A percentile compares a stretch with the other conserved stretches of the same genome.
phyloP scores from a whole-genome alignment of 1,140 invertebrate species.

The Zaprionus ghesquierei region DNA sequence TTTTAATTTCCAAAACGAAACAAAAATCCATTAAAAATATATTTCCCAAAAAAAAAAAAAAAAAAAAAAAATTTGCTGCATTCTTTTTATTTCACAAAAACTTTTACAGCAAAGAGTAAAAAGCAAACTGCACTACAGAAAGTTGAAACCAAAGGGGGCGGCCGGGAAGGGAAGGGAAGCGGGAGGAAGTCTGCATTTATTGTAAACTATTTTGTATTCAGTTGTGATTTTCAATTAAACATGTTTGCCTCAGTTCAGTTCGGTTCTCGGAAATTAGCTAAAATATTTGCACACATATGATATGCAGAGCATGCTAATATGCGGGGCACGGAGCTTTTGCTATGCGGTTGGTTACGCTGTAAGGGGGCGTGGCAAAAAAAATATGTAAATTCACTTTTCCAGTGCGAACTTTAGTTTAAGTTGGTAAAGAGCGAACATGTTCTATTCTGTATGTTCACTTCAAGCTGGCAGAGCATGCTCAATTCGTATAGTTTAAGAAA shows the following conservation, averaged over 20 bases:
- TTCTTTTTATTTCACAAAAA: conserved; percentile 38
- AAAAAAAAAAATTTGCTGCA: conserved; percentile 15
- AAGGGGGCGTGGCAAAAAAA: no score
- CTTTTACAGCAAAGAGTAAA: conserved; percentile 20
- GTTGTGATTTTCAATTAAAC: conserved; percentile 61
- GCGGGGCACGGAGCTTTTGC: not conserved
- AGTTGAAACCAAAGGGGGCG: not conserved
- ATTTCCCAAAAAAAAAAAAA: conserved; percentile 65
- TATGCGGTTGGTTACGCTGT: not conserved
- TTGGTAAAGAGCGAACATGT: no score
- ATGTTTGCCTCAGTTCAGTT: conserved; percentile 33
- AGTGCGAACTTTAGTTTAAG: no score
- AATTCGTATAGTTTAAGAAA: not conserved
- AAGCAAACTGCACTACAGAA: not conserved
- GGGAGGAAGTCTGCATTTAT: conserved; percentile 43
- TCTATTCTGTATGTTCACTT: no score
- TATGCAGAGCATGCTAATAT: not conserved
- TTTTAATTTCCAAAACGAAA: conserved; percentile 67
- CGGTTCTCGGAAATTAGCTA: conserved; percentile 40
- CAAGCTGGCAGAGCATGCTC: not conserved
- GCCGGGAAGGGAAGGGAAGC: not conserved
- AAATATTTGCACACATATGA: conserved; percentile 51
- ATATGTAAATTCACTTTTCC: no score
- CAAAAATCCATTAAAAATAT: conserved; percentile 68
- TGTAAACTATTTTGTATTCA: conserved; percentile 66